A percentile compares a stretch with the other conserved stretches of the same genome.
Conservation (phyloP, 2,888 invertebrate species). For the Agriopis aurantiaria region DNA sequence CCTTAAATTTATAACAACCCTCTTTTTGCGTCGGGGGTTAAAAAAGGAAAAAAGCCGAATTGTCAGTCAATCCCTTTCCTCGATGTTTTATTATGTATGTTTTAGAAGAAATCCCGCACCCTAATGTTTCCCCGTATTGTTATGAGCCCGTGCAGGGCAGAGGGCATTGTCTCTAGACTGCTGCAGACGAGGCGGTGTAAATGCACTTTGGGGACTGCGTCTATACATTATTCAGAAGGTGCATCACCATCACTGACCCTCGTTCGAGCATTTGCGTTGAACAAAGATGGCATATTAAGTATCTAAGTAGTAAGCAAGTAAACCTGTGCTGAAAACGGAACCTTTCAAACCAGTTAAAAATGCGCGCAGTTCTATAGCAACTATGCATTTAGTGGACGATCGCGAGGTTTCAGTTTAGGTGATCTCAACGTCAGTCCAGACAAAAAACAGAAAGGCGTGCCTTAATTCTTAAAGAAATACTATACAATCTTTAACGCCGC, state of each 20-base stretch:
- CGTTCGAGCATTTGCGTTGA: slow-evolving; percentile 48
- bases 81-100: slow-evolving; percentile 20
- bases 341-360: too few species aligned
- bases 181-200: slow-evolving; percentile 76
- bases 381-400: too few species aligned
- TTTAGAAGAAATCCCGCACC: slow-evolving; percentile 38
- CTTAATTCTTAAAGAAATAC: too few species aligned
- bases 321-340: too few species aligned
- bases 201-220: slow-evolving; percentile 59
- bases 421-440: too few species aligned
- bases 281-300: slow-evolving; percentile 41
- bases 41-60: slow-evolving; percentile 4
- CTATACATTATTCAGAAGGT: slow-evolving; percentile 72
- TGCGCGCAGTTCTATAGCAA: too few species aligned
- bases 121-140: slow-evolving; percentile 25
- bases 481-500: too few species aligned
- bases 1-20: too few species aligned
- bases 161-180: slow-evolving; percentile 43
- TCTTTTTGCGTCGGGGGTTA: too few species aligned
- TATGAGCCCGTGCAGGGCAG: slow-evolving; percentile 24
- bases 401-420: too few species aligned
- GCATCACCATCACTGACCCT: slow-evolving; percentile 67
- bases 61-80: neutral
- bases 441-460: too few species aligned
- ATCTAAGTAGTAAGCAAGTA: neutral